Evolutionary conservation across 1,140 invertebrate species (phyloP), one percentile per base, ranked within the genome.

Genomic region (Aphis craccivora): DNA sequence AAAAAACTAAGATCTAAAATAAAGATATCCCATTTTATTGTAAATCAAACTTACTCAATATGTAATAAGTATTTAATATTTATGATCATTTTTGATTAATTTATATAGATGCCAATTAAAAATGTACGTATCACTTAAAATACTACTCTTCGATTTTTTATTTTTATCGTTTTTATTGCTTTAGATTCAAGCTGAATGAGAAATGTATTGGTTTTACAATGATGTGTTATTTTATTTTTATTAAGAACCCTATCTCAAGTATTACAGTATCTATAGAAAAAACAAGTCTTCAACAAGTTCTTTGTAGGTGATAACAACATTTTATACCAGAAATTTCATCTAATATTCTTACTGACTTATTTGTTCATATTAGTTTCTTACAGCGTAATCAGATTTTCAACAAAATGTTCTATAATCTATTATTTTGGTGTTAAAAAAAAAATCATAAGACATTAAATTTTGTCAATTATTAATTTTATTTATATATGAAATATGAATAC

Each of bases 71-170:
- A 76, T 67, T 67, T 67, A 67, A 67, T 67, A 67, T 67, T 67
- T 67, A 76, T 76, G 60, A n/a, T n/a, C 60, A 76, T 76, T 76
- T n/a, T 76, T 76, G 60, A 76, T 76, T 76, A 76, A 76, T n/a
- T 20, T 76, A 76, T 76, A n/a, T 76, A n/a, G 60, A n/a, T 76
- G 60, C 23, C 60, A 76, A 76, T 76, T 76, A 76, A 76, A 76
- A 76, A 76, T 76, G n/a, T 76, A 67, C 60, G 2, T n/a, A n/a
- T 76, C 30, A 76, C n/a, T 76, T 76, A 76, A 76, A 76, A 76
- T n/a, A n/a, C 14, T 76, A 76, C 60, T n/a, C 18, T 76, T 76
- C 18, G 60, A 76, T 76, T n/a, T 76, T 11, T 76, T 76, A 76
- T n/a, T 76, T 76, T 76, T 76, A 18, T n/a, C 4, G 18, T 76